These are phyloP conservation scores for Furcifer pardalis DNA, from an alignment of 2,797 vertebrate species.

Conservation along the genomic window DNA sequence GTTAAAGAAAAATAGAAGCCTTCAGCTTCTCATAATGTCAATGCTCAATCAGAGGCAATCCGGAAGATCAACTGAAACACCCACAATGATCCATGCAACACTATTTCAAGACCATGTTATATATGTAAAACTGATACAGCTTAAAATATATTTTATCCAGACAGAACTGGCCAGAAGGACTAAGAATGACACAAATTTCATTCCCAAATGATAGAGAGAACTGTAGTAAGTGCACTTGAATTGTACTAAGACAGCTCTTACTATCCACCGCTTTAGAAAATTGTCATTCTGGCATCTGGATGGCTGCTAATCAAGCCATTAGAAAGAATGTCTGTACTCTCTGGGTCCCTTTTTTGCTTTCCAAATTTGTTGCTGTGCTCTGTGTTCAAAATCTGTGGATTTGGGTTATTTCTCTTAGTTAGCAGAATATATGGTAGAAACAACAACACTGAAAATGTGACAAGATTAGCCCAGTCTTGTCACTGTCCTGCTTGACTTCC, in stretches of 20 bases:
- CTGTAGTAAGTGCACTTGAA: not conserved
- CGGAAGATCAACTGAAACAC: not conserved
- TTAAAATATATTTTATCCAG: not conserved
- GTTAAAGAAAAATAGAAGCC: too few species aligned
- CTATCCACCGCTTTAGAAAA: not conserved
- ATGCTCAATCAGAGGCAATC: too few species aligned
- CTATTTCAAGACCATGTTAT: not conserved
- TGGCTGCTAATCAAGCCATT: not conserved
- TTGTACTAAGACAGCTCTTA: not conserved
- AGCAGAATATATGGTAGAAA: not conserved
- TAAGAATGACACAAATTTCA: not conserved
- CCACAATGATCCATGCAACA: not conserved
- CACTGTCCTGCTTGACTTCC: too few species aligned
- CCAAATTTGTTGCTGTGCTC: too few species aligned
- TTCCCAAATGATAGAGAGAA: not conserved
- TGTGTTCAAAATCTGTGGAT: too few species aligned
- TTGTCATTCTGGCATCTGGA: not conserved
- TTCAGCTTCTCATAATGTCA: not conserved
- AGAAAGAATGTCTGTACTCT: not conserved
- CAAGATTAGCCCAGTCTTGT: too few species aligned
- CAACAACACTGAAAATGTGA: too few species aligned
- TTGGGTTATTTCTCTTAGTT: not conserved
- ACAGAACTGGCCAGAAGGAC: not conserved
- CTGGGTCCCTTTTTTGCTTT: too few species aligned
- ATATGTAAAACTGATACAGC: not conserved